phyloP scores from a whole-genome alignment of 2,888 invertebrate genomes.

The Dyspetes luteomarginatus region DNA sequence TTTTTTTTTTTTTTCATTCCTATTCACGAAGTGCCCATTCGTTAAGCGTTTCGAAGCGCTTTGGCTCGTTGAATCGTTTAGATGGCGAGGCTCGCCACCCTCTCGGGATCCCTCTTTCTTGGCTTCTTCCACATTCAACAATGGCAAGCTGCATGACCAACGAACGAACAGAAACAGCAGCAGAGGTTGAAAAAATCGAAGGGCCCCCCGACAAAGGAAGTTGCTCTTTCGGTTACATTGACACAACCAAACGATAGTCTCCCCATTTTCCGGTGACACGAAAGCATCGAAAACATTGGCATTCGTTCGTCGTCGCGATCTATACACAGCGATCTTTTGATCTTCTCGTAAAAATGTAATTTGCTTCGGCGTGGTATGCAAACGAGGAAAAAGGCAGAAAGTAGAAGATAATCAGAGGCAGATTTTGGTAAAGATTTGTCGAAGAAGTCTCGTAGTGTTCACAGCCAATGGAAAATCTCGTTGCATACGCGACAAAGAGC shows the following conservation, averaged over 20 bases:
- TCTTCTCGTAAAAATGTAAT: conserved; percentile 37
- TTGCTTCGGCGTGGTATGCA: conserved; percentile 30
- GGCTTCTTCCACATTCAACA: conserved; percentile 34
- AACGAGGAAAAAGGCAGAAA: conserved; percentile 28
- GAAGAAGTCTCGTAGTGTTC: background rate
- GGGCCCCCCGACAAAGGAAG: conserved; percentile 66
- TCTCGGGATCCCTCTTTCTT: conserved; percentile 19
- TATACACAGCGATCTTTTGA: conserved; percentile 13
- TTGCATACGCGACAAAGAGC: conserved; percentile 15
- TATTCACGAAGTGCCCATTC: conserved; percentile 30
- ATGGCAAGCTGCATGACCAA: conserved; percentile 33
- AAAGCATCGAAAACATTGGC: conserved; percentile 12
- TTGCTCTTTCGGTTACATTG: conserved; percentile 74
- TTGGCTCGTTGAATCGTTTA: conserved; percentile 37
- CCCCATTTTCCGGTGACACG: background rate
- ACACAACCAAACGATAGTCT: conserved; percentile 71
- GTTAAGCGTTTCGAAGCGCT: conserved; percentile 4
- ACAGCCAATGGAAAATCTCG: conserved; percentile 13
- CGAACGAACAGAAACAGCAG: conserved; percentile 45
- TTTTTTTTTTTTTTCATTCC: background rate
- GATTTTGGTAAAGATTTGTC: background rate
- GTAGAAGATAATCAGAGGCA: background rate
- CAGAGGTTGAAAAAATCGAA: conserved; percentile 59
- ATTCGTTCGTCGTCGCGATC: conserved; percentile 28
- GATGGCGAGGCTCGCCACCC: conserved; percentile 47